A percentile compares a stretch with the other conserved stretches of the same genome.
Evolutionary conservation across 2,797 vertebrate species (phyloP).

Genomic region (Somateria mollissima): DNA sequence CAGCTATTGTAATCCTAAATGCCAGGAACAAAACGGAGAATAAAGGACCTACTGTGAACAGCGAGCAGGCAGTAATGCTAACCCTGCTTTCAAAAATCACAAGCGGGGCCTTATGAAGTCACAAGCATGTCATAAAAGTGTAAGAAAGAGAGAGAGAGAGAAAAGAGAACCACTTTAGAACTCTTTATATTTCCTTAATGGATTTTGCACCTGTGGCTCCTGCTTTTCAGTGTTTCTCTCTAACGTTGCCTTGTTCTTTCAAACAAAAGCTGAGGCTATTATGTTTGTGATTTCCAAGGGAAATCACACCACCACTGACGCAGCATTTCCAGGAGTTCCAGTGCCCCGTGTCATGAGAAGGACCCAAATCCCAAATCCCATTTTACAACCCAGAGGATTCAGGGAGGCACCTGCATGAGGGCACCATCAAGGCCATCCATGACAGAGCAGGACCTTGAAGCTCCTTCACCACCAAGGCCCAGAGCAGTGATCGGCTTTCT

Average conservation of each 20-base stretch:
- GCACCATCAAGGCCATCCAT: accelerated
- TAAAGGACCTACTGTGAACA: not conserved
- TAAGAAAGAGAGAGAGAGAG: not conserved
- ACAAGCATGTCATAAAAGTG: not conserved
- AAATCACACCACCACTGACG: not conserved
- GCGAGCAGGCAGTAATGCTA: not conserved
- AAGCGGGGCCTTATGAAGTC: not conserved
- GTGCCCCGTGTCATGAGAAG: accelerated
- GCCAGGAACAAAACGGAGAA: not conserved
- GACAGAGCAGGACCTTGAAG: not conserved
- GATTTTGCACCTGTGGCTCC: conserved; percentile 41
- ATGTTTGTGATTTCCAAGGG: not conserved
- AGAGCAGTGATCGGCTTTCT: accelerated
- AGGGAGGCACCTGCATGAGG: not conserved
- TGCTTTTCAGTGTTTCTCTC: conserved; percentile 1
- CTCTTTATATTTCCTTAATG: conserved; percentile 7
- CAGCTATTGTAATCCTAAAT: not conserved
- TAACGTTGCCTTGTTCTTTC: not conserved
- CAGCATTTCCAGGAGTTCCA: not conserved
- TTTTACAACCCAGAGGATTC: not conserved
- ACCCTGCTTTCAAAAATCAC: not conserved
- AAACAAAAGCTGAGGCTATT: not conserved
- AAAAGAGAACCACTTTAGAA: conserved; percentile 6
- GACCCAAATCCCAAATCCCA: not conserved
- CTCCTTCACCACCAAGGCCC: not conserved